These are phyloP conservation scores for Galerucella calmariensis DNA, from an alignment of 2,888 invertebrate genomes.

Conservation along the genomic window DNA sequence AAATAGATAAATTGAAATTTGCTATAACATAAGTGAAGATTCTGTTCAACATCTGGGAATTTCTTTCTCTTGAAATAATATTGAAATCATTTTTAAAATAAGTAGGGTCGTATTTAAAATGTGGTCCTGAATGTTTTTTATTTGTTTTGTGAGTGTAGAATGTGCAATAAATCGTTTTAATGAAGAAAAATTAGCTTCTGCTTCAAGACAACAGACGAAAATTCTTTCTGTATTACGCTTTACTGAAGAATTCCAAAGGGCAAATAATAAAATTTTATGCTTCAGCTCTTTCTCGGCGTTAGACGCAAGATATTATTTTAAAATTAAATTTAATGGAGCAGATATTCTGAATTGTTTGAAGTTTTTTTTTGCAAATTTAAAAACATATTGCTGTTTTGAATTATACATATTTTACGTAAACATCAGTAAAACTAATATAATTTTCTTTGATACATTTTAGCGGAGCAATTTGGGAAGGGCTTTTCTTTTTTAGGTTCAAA, in stretches of 20 bases:
- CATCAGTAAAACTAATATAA: neutral
- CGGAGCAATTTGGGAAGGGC: too few relatives aligned
- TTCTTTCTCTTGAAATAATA: too few relatives aligned
- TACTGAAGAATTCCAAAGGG: constrained; percentile 3
- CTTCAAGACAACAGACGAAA: neutral
- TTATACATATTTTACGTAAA: neutral
- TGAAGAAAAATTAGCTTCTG: neutral
- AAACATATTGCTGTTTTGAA: neutral
- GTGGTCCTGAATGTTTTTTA: neutral
- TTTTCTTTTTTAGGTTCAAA: too few relatives aligned
- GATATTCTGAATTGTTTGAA: constrained; percentile 14
- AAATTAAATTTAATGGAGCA: constrained; percentile 17
- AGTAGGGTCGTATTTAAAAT: too few relatives aligned
- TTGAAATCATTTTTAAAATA: too few relatives aligned
- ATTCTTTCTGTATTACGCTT: neutral
- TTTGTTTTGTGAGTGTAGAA: neutral
- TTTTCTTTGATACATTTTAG: neutral
- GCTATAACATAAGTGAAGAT: too few relatives aligned
- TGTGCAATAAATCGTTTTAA: neutral
- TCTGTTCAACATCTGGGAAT: too few relatives aligned
- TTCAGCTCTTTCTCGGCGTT: neutral
- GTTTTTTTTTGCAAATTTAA: neutral
- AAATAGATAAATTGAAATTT: too few relatives aligned
- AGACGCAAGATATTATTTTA: neutral
- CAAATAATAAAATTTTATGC: constrained; percentile 12